phyloP scores from a whole-genome alignment of 2,797 vertebrate genomes.

The Eulemur albifrons region DNA sequence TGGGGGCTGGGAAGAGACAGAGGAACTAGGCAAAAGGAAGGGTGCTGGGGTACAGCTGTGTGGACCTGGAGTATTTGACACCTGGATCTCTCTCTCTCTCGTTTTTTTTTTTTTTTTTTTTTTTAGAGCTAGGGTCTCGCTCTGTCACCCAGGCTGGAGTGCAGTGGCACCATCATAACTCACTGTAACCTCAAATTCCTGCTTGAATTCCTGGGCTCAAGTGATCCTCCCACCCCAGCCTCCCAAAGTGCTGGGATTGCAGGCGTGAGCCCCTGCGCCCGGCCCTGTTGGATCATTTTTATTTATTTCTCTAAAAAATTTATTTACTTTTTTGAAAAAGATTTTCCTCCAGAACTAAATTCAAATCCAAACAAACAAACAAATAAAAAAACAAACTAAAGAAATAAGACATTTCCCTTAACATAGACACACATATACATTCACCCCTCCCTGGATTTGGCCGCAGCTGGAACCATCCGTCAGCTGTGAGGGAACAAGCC shows the following conservation, averaged over 20 bases:
- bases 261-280: not conserved
- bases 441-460: not conserved
- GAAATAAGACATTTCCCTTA: not conserved
- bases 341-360: not conserved
- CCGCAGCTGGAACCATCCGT: not conserved
- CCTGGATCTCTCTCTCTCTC: no score
- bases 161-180: not conserved
- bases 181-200: not conserved
- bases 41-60: no score
- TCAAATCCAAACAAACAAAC: not conserved
- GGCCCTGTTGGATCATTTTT: not conserved
- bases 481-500: not conserved
- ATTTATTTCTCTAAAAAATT: not conserved
- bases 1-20: not conserved
- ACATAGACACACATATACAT: not conserved
- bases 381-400: not conserved
- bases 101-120: no score
- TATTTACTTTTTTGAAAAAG: not conserved
- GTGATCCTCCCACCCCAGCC: no score
- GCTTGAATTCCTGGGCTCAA: not conserved
- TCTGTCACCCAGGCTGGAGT: not conserved
- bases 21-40: not conserved
- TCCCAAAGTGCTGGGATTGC: not conserved
- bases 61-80: not conserved
- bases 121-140: no score